Base-by-base conservation (phyloP, 2,113 vertebrate genomes). In the Callipepla squamata region DNA sequence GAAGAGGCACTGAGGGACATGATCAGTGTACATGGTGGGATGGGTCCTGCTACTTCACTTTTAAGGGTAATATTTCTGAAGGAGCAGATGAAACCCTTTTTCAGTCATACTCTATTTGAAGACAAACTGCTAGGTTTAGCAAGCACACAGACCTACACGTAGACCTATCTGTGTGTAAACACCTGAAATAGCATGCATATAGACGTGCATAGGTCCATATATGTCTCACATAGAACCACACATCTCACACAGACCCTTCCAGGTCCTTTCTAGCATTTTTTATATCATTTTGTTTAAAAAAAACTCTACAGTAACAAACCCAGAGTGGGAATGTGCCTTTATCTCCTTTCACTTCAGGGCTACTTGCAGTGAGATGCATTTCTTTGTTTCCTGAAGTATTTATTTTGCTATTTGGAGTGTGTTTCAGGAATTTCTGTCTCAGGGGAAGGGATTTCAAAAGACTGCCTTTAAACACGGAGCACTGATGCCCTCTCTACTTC, bases 111-210 rank as follows among this genome's bases (percentile, higher is more conserved):
- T 16, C 7, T 65, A 6, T 48, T 11, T 26, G 40, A 67, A 42
- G 53, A 7, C 34, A 30, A 6, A 14, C 30, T 55, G 23, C 26
- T 48, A 13, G 47, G 40, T 48, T n/a, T 42, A 44, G 23, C 23
- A 48, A 13, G 22, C 19, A 14, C 6, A 1, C 6, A 45, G 67
- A 61, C 3, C 2, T 14, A 19, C 9, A 8, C 1, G 4, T 21
- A 42, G 19, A 40, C 11, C 2, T 18, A 55, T 3, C 28, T 48
- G 12, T 23, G 38, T 68, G 61, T 28, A 66, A 38, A 61, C 4
- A 10, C 18, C 12, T 84, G 34, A 19, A n/a, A 36, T 7, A 44
- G 20, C 4, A 19, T 16, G 6, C 7, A 19, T 25, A 6, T 4
- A 7, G 14, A 20, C 23, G 20, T 8, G 5, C 7, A 7, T 25